Evolutionary conservation across 2,888 invertebrate genomes (phyloP).

Genomic region (Pilophorus perplexus): DNA sequence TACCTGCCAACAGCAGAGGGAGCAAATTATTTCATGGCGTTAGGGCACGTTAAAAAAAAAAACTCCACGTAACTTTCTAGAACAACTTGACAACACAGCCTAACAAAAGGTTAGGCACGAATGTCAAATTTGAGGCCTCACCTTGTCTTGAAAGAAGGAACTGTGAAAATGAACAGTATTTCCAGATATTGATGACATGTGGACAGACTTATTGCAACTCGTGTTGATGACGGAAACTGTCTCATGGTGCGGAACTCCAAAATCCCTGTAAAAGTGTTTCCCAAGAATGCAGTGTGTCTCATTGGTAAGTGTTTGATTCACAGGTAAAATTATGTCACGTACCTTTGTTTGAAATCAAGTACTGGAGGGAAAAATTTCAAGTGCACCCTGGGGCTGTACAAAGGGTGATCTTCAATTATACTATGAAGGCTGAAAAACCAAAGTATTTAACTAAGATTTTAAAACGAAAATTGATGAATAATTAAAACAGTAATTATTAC

Average conservation of each 20-base stretch:
- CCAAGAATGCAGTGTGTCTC: too few relatives aligned
- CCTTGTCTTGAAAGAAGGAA: conserved; percentile 94
- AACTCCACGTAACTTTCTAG: too few relatives aligned
- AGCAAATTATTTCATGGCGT: background rate
- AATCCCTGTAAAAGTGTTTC: conserved; percentile 60
- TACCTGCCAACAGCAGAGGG: conserved; percentile 59
- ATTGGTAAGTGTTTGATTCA: too few relatives aligned
- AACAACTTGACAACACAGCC: too few relatives aligned
- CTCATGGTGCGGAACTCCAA: conserved; percentile 83
- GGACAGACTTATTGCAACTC: conserved; percentile 80
- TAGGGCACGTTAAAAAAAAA: too few relatives aligned
- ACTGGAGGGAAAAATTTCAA: conserved; percentile 65
- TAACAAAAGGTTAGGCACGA: too few relatives aligned
- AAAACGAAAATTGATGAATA: conserved; percentile 2
- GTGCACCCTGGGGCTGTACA: conserved; percentile 50
- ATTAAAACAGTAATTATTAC: too few relatives aligned
- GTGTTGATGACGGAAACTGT: conserved; percentile 84
- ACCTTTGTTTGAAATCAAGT: conserved; percentile 71
- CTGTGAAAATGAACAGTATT: conserved; percentile 94
- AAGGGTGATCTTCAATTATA: conserved; percentile 38
- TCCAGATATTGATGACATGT: conserved; percentile 90
- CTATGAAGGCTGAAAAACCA: conserved; percentile 33
- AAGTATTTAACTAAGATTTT: too few relatives aligned
- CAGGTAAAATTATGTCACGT: too few relatives aligned
- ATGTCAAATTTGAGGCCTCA: too few relatives aligned